Conservation (phyloP, 2,797 vertebrate genomes). For the Amniataba percoides region DNA sequence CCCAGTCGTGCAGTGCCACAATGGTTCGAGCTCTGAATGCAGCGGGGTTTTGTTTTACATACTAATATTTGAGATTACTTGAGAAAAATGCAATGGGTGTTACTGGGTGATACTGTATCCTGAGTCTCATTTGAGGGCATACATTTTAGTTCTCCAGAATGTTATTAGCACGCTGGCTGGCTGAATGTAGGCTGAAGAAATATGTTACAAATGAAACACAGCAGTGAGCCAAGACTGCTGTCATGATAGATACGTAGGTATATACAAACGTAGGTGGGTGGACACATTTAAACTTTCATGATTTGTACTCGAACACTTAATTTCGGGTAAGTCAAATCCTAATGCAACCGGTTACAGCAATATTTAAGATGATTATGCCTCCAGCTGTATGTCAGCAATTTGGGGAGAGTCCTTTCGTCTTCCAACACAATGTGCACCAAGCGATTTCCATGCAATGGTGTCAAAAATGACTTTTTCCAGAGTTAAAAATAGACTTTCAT, state of each 20-base stretch:
- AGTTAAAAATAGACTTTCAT: not conserved
- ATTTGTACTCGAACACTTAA: not conserved
- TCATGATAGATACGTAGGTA: conserved; percentile 19
- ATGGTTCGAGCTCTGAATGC: conserved; percentile 25
- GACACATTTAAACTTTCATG: not conserved
- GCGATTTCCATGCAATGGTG: not conserved
- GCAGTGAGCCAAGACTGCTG: conserved; percentile 13
- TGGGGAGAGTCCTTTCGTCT: not conserved
- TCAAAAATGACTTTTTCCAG: not conserved
- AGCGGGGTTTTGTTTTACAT: conserved; percentile 51
- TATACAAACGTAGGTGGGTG: not conserved
- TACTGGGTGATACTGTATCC: conserved; percentile 16
- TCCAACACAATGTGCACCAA: not conserved
- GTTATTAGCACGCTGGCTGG: conserved; percentile 9
- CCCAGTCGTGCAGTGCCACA: conserved; percentile 20
- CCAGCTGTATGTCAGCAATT: not conserved
- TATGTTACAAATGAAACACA: conserved; percentile 25
- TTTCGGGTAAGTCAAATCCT: not conserved
- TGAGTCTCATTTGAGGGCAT: conserved; percentile 34
- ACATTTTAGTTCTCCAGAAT: conserved; percentile 35
- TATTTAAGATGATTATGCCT: not conserved
- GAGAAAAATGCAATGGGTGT: conserved; percentile 2
- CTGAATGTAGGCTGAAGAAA: conserved; percentile 19
- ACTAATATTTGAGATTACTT: conserved; percentile 42
- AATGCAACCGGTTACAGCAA: not conserved